These are phyloP conservation scores for Salmo trutta DNA, from an alignment of 2,797 vertebrate species.

Conservation along the genomic window DNA sequence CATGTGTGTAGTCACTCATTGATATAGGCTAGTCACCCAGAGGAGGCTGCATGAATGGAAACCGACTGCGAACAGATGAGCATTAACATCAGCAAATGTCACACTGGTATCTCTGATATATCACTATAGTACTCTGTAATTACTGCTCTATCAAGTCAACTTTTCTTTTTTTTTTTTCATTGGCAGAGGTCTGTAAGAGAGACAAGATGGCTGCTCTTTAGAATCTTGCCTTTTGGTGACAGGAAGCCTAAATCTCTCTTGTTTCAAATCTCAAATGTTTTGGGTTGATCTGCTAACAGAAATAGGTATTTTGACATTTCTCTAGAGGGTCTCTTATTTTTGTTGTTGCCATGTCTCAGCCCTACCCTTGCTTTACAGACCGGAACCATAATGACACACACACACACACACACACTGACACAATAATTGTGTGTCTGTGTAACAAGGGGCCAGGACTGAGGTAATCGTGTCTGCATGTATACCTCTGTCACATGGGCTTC, in stretches of 20 bases:
- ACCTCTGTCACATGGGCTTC: neutral
- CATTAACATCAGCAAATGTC: too few species aligned
- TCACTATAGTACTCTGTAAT: too few species aligned
- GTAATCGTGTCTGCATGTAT: neutral
- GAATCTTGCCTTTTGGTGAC: too few species aligned
- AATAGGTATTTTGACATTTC: neutral
- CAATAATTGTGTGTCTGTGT: neutral
- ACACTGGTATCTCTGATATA: too few species aligned
- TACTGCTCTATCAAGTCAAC: too few species aligned
- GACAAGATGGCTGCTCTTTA: too few species aligned
- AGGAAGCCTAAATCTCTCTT: neutral
- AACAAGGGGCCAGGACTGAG: neutral
- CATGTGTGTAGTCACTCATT: too few species aligned
- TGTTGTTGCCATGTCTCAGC: neutral
- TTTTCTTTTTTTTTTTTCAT: too few species aligned
- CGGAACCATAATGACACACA: neutral
- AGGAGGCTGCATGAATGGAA: too few species aligned
- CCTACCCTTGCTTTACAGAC: neutral
- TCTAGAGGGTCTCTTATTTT: neutral
- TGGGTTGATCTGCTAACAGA: neutral
- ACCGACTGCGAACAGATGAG: too few species aligned
- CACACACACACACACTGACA: neutral
- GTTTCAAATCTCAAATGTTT: neutral
- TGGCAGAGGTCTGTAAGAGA: too few species aligned
- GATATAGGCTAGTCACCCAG: too few species aligned